Evolutionary conservation across 2,888 invertebrate species (phyloP), one percentile per base, ranked within the genome.

Genomic region (Parnassius orleans): DNA sequence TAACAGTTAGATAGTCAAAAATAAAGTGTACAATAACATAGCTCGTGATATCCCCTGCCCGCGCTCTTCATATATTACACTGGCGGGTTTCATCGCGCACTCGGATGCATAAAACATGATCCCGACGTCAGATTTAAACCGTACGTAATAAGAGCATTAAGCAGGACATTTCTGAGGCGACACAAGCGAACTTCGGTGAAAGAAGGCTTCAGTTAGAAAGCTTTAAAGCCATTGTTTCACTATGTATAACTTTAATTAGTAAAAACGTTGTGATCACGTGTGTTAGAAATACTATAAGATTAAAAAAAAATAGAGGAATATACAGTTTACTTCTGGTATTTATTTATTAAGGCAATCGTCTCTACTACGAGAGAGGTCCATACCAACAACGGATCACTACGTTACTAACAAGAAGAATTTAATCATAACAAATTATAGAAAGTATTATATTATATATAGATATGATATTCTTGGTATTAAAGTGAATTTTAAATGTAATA

Each of bases 81-180:
- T 80, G 76, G 86, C 82, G 83, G 62, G 87, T 87, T 85, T 86
- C 87, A 84, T 84, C 87, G 87, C 84, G 80, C 82, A 83, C 86
- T 83, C 78, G 82, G 84, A 90, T 90, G 90, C 90, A 90, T 90
- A 89, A 90, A 88, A 90, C 90, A 90, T 90, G 90, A 90, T 86
- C 83, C 82, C 78, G 72, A 77, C 87, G 87, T 89, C 87, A 88
- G 90, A 90, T 90, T 90, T 90, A 90, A 90, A 87, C 88, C 86
- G 83, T 81, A 83, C 80, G 89, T 88, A 90, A 90, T 90, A 90
- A 90, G 86, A 89, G 80, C 86, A 90, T 88, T 86, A 87, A 80
- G 77, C 79, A 74, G 79, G 79, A 75, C 77, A 79, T 68, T 76
- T 77, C 76, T 77, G 75, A 78, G 75, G 75, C 76, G 77, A 70